Evolutionary conservation across 2,113 vertebrate species (phyloP).

Genomic region (Eolophus roseicapilla): DNA sequence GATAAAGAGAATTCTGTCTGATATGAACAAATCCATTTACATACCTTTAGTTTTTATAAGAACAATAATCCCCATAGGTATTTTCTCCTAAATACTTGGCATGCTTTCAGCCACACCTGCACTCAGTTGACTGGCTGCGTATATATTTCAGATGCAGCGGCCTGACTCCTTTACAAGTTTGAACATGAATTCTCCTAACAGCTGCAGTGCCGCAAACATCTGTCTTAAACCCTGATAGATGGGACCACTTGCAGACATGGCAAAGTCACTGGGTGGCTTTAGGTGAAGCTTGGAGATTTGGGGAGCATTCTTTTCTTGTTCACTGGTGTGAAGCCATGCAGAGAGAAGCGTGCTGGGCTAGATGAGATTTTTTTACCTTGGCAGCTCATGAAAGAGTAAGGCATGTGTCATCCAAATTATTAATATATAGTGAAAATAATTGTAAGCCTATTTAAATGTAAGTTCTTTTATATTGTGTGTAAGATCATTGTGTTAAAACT

Average conservation of each 20-base stretch:
- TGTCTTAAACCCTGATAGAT: neutral
- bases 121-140: neutral
- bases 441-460: slow-evolving; percentile 14
- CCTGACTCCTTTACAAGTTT: neutral
- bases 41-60: neutral
- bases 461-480: neutral
- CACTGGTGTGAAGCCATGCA: neutral
- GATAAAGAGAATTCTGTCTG: neutral
- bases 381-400: slow-evolving; percentile 26
- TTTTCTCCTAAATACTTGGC: neutral
- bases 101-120: slow-evolving; percentile 1
- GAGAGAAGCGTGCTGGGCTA: neutral
- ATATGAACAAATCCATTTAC: neutral
- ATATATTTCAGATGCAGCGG: neutral
- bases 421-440: slow-evolving; percentile 33
- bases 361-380: neutral
- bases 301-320: neutral
- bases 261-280: neutral
- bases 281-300: neutral
- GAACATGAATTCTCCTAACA: neutral
- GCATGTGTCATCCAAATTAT: slow-evolving; percentile 27
- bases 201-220: neutral
- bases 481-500: neutral
- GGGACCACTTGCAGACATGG: neutral
- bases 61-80: neutral